phyloP scores from a whole-genome alignment of 1,140 invertebrate genomes.

The Drosophila insularis region DNA sequence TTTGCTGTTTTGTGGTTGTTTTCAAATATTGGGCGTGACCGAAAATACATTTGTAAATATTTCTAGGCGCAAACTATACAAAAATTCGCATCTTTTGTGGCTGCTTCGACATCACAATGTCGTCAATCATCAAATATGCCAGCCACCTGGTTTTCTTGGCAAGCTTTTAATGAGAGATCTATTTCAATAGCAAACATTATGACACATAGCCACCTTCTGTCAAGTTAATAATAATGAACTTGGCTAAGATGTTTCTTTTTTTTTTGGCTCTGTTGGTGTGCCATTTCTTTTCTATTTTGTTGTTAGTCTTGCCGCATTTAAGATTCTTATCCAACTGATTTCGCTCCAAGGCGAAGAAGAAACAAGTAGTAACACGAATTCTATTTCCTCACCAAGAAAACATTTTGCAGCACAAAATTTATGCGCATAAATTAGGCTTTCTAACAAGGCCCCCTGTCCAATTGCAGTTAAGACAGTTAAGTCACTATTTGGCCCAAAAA shows the following conservation, averaged over 20 bases:
- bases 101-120: no score
- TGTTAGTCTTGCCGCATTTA: conserved; percentile 3
- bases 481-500: conserved; percentile 27
- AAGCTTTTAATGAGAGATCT: conserved; percentile 37
- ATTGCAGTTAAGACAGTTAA: conserved; percentile 24
- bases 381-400: conserved; percentile 29
- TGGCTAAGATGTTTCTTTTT: conserved; percentile 21
- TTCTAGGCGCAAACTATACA: conserved; percentile 1
- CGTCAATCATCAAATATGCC: conserved; percentile 65
- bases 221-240: conserved; percentile 63
- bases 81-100: background rate
- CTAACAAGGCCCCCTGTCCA: conserved; percentile 28
- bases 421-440: conserved; percentile 46
- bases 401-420: conserved; percentile 29
- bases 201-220: conserved; percentile 40
- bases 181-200: conserved; percentile 69
- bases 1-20: background rate
- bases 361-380: conserved; percentile 32
- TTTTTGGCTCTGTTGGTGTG: background rate
- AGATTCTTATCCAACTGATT: conserved; percentile 18
- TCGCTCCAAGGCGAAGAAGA: conserved; percentile 24
- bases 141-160: conserved; percentile 59
- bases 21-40: conserved; percentile 35
- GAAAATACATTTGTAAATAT: conserved; percentile 1
- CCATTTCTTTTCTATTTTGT: conserved; percentile 18